A percentile compares a stretch with the other conserved stretches of the same genome.
Evolutionary conservation across 1,140 invertebrate species (phyloP).

Genomic region (Aradophagus sp.): DNA sequence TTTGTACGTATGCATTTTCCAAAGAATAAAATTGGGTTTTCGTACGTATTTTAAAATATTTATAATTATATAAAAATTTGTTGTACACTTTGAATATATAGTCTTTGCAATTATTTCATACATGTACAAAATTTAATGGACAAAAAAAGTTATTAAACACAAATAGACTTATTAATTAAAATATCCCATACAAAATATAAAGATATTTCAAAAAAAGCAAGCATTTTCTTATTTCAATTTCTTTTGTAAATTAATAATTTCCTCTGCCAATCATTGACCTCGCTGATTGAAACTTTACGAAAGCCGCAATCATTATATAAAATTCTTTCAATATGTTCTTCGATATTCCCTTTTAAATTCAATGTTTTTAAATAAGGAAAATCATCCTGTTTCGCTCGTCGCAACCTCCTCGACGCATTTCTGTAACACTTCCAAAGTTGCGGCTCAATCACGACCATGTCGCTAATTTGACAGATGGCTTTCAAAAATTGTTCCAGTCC

Average conservation of each 20-base stretch:
- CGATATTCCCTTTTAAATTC: conserved; percentile 78
- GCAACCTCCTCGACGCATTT: conserved; percentile 82
- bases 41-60: too few relatives aligned
- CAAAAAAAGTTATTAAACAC: too few relatives aligned
- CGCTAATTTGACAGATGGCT: conserved; percentile 74
- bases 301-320: conserved; percentile 74
- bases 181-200: too few relatives aligned
- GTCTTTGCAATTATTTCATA: too few relatives aligned
- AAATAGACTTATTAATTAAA: too few relatives aligned
- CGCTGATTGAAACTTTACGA: conserved; percentile 76
- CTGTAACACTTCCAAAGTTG: conserved; percentile 89
- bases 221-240: conserved; percentile 2
- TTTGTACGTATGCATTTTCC: too few relatives aligned
- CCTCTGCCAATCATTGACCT: conserved; percentile 80
- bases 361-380: conserved; percentile 79
- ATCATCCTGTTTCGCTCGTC: conserved; percentile 74
- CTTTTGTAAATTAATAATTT: conserved; percentile 77
- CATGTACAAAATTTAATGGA: too few relatives aligned
- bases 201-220: too few relatives aligned
- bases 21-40: too few relatives aligned
- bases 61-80: too few relatives aligned
- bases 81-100: too few relatives aligned
- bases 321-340: conserved; percentile 77
- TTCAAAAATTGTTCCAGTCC: conserved; percentile 79
- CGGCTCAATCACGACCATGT: conserved; percentile 83